Evolutionary conservation across 2,888 invertebrate genomes (phyloP), one percentile per base, ranked within the genome.

Genomic region (Sipha maydis): DNA sequence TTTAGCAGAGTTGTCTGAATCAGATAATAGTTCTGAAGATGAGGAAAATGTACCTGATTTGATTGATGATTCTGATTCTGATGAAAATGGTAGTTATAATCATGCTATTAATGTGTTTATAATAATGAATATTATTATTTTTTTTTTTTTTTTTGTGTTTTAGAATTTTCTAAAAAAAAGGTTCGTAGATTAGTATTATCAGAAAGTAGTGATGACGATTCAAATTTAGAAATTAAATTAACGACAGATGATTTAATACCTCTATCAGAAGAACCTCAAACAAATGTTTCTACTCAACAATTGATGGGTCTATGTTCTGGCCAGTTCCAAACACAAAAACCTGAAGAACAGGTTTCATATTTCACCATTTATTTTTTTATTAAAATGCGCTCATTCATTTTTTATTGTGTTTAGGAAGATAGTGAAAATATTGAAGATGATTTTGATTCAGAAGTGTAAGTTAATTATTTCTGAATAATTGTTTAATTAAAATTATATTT

Each of bases 1-100:
- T 69, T 98, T 98, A 92, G 98, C 98, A 0, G 98, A 98, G 91
- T 92, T 98, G 61, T 97, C 97, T 0, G 98, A 97, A 91, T 97
- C 96, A 5, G 97, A 97, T 90, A 96, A 96, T 95, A 96, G 95
- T 0, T 97, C 95, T 0, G 97, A 97, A 91, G 97, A 97, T 77
- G 97, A 95, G 0, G 97, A 97, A 91, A 98, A 96, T 92, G 97
- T 97, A 92, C 97, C 97, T 92, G 94, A 94, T 69, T 95, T 94
- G 89, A 92, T 96, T 91, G 97, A 98, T 91, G 93, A 94, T 83
- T 94, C 97, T 92, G 97, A 98, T 91, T 93, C 94, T 3, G 98
- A 98, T 92, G 95, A 94, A 89, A 98, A 96, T 0, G 41, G 21
- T 19, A 69, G 28, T n/a, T 7, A 21, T 61, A 25, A 61, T 7